Evolutionary conservation across 2,797 vertebrate species (phyloP), one percentile per base, ranked within the genome.

Genomic region (Buphagus erythrorhynchus): DNA sequence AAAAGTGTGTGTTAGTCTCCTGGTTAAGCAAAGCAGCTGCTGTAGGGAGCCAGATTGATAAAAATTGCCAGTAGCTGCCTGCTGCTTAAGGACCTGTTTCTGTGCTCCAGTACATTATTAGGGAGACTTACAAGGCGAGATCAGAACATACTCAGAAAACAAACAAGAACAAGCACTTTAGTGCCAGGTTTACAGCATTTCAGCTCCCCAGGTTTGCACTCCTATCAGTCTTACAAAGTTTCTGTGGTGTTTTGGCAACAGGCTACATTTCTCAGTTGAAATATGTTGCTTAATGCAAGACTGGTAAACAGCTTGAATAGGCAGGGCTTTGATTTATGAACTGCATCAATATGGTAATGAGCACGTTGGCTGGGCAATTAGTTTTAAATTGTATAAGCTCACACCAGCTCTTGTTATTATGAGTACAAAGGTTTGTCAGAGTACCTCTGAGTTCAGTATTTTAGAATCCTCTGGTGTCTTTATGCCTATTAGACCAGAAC

Each of bases 271-370:
- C 76, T 94, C 73, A 66, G 62, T 25, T 78, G 89, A 95, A 91
- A 91, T 86, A 58, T 0, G 0, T 31, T 84, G 69, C 76, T 93
- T 91, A 91, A 86, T 73, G 91, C 76, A 92, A 58, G 87, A 55
- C 57, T 90, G 77, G 61, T 65, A 86, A 95, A 85, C 84, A 91
- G 93, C 85, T 88, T 96, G 88, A 93, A 75, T 79, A 95, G 93
- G 46, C 72, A 97, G 67, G 79, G 88, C 85, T 96, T 97, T 97
- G 92, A 97, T 96, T 96, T 97, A 94, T 97, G 95, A 93, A 92
- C 94, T 95, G 85, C 86, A 93, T 96, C 88, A 97, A 59, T 95
- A 96, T 84, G 81, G 91, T 88, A 95, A 94, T 96, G 82, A 97
- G 81, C 83, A 80, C 8, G 13, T 93, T 95, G 95, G 90, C 94